Evolutionary conservation across 2,888 invertebrate species (phyloP).

Genomic region (Troilus luridus): DNA sequence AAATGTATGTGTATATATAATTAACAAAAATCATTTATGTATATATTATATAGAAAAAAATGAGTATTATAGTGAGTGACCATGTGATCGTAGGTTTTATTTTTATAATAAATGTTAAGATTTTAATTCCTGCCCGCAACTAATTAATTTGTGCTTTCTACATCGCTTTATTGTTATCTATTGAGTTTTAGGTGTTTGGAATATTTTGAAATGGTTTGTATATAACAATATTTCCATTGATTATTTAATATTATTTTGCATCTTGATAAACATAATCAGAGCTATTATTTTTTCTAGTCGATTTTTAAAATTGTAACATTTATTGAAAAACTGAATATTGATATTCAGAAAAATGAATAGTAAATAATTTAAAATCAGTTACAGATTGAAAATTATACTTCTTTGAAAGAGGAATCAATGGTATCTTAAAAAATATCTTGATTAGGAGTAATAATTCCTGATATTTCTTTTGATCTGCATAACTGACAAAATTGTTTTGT

Average conservation of each 20-base stretch:
- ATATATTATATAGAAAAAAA: neutral
- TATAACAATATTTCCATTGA: neutral
- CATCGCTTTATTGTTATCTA: neutral
- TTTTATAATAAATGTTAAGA: neutral
- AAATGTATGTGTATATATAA: neutral
- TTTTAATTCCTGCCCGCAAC: neutral
- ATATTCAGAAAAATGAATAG: neutral
- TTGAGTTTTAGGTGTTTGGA: neutral
- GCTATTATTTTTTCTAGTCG: constrained; percentile 33
- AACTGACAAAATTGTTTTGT: neutral
- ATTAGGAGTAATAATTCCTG: too few relatives aligned
- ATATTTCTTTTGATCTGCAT: neutral
- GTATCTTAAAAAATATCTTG: neutral
- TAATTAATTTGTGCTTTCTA: constrained; percentile 13
- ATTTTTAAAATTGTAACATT: neutral
- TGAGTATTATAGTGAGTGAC: neutral
- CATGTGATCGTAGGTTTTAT: constrained; percentile 25
- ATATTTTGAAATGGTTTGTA: neutral
- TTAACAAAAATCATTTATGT: neutral
- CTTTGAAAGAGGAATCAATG: neutral
- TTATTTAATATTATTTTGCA: neutral
- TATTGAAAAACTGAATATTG: neutral
- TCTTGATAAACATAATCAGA: neutral
- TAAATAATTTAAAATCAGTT: neutral
- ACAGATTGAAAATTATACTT: neutral